Conservation (phyloP, 2,888 invertebrate species). For the Dryococelus australis region DNA sequence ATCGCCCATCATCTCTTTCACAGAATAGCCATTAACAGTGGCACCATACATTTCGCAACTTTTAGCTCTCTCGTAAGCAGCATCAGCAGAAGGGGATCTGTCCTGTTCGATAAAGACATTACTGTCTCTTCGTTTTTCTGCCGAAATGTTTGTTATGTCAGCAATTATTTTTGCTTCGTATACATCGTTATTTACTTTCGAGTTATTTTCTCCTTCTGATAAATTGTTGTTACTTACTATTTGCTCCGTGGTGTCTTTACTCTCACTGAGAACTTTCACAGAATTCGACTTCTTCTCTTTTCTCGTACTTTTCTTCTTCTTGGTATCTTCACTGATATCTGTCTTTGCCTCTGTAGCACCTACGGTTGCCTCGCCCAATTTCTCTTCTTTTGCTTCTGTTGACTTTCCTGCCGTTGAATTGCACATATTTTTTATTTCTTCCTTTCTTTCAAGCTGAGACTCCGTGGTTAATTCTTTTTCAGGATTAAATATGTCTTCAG, state of each 20-base stretch:
- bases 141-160: neutral
- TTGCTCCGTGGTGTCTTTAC: conserved; percentile 38
- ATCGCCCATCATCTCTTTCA: neutral
- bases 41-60: neutral
- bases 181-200: neutral
- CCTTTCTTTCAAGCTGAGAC: conserved; percentile 30
- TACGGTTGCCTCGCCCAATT: conserved; percentile 38
- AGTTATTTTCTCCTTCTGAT: neutral
- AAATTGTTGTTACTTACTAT: neutral
- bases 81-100: conserved; percentile 42
- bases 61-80: conserved; percentile 30
- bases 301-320: conserved; percentile 43
- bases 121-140: neutral
- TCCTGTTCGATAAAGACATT: conserved; percentile 28
- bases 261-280: conserved; percentile 36
- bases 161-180: neutral
- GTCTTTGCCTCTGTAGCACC: conserved; percentile 42
- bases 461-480: conserved; percentile 50
- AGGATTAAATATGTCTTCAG: conserved; percentile 50
- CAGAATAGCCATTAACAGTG: neutral
- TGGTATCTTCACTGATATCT: neutral
- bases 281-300: conserved; percentile 48
- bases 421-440: conserved; percentile 26
- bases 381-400: conserved; percentile 37
- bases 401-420: neutral